Conservation (phyloP, 1,140 invertebrate species). For the Camponotus floridanus region DNA sequence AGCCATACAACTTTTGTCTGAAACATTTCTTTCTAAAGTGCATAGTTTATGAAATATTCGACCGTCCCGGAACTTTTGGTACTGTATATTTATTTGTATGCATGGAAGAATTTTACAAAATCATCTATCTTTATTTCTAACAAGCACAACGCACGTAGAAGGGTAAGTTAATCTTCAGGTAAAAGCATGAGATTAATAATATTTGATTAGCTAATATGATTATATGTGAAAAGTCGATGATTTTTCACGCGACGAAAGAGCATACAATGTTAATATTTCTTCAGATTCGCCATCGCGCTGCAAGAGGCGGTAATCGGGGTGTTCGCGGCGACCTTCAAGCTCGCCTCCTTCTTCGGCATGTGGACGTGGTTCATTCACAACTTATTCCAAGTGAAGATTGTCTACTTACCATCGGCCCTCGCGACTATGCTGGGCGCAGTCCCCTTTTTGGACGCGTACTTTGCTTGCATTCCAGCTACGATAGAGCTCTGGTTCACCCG, state of each 20-base stretch:
- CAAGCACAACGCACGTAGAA: constrained; percentile 72
- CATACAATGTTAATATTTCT: constrained; percentile 40
- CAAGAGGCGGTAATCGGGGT: constrained; percentile 93
- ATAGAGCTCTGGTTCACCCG: constrained; percentile 97
- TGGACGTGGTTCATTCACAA: constrained; percentile 99
- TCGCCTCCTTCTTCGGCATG: constrained; percentile 98
- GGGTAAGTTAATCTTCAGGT: constrained; percentile 72
- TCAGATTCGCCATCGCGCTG: constrained; percentile 91
- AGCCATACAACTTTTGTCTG: no score
- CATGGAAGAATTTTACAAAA: background rate
- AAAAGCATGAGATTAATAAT: constrained; percentile 11
- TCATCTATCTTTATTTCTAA: constrained; percentile 56
- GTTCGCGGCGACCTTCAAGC: constrained; percentile 98
- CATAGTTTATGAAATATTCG: no score
- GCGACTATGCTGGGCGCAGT: constrained; percentile 97
- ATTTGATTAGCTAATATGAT: constrained; percentile 5
- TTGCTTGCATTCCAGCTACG: constrained; percentile 96
- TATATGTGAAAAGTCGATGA: background rate
- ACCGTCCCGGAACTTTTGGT: no score
- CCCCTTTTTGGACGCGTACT: constrained; percentile 97
- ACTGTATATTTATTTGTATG: constrained; percentile 1
- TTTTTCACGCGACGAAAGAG: background rate
- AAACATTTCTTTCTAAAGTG: no score
- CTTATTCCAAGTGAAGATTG: constrained; percentile 97
- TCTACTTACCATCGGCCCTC: constrained; percentile 97